phyloP scores from a whole-genome alignment of 2,888 invertebrate genomes.

The Cheiracanthium punctorium region DNA sequence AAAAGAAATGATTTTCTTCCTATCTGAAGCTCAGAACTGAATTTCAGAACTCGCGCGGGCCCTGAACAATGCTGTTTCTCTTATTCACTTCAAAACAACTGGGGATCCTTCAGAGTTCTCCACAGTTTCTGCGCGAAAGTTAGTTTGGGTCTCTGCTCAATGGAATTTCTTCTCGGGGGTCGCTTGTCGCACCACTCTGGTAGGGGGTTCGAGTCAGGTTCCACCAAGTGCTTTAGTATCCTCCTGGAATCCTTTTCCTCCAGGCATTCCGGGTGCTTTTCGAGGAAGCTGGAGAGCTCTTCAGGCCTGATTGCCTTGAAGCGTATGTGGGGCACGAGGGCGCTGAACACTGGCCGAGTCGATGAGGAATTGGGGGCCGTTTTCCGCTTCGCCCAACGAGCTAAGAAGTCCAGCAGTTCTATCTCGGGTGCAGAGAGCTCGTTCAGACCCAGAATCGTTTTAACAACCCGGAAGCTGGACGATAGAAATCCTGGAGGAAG shows the following conservation, averaged over 20 bases:
- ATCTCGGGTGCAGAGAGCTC: not conserved
- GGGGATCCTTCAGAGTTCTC: not conserved
- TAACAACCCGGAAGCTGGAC: not conserved
- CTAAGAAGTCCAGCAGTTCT: not conserved
- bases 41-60: constrained; percentile 2
- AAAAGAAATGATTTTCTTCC: too few relatives aligned
- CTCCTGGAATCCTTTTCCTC: not conserved
- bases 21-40: too few relatives aligned
- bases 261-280: not conserved
- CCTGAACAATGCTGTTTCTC: constrained; percentile 11
- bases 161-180: not conserved
- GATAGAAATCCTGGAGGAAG: not conserved
- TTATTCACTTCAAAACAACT: not conserved
- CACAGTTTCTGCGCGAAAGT: not conserved
- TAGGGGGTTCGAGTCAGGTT: not conserved
- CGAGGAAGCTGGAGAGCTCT: not conserved
- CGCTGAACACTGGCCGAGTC: not conserved
- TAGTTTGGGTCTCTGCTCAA: too few relatives aligned
- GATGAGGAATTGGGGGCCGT: not conserved
- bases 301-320: not conserved
- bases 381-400: not conserved
- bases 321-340: not conserved
- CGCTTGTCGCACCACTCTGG: not conserved
- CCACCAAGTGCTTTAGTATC: not conserved
- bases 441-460: not conserved